Evolutionary conservation across 2,113 vertebrate genomes (phyloP).

Genomic region (Gorsachius goisagi): DNA sequence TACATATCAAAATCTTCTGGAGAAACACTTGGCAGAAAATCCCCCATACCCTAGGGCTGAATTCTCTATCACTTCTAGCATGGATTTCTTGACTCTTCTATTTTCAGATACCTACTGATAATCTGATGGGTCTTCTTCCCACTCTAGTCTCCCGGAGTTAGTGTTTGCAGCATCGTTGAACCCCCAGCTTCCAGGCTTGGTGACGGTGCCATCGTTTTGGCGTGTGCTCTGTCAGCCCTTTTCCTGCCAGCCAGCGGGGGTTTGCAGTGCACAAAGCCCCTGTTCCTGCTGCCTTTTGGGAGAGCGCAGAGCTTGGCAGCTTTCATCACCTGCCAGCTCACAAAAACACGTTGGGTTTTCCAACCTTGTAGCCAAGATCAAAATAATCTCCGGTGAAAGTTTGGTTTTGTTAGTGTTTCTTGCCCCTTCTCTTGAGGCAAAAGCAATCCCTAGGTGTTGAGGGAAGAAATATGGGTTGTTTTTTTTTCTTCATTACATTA

Average conservation of each 20-base stretch:
- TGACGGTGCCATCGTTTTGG: neutral
- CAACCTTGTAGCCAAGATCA: neutral
- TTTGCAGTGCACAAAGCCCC: neutral
- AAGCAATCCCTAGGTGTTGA: neutral
- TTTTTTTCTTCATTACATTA: neutral
- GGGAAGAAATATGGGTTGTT: neutral
- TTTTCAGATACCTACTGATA: neutral
- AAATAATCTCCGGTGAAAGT: neutral
- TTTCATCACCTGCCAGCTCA: conserved; percentile 32
- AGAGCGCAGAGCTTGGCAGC: neutral
- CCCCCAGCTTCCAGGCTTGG: neutral
- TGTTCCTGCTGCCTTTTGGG: fast-evolving
- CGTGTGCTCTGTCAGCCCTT: neutral
- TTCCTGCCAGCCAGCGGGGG: neutral
- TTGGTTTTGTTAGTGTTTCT: neutral
- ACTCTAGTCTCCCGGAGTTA: fast-evolving
- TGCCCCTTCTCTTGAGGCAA: neutral
- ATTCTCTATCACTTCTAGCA: neutral
- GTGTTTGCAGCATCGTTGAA: neutral
- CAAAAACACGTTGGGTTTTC: neutral
- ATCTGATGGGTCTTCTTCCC: neutral
- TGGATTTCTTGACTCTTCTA: neutral
- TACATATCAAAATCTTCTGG: neutral
- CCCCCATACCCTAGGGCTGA: fast-evolving
- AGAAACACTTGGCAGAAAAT: neutral